Evolutionary conservation across 2,888 invertebrate genomes (phyloP), one percentile per base, ranked within the genome.

Genomic region (Euspilapteryx auroguttella): DNA sequence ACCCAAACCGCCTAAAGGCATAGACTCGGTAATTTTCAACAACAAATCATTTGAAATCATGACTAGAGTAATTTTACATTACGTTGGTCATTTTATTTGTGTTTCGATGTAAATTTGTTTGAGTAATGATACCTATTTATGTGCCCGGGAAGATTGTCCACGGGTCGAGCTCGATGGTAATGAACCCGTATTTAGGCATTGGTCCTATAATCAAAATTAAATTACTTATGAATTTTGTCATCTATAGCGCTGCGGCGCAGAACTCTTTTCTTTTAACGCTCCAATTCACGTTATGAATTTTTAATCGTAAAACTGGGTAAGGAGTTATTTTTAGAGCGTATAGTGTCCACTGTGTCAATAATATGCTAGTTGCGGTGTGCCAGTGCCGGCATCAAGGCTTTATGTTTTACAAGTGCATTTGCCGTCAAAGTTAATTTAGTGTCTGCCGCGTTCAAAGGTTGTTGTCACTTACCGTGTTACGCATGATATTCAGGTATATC

Each of bases 201-300:
- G 63, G 58, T 68, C 63, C 73, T 75, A 71, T 73, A 73, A 75
- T 75, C 75, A 75, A 75, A 75, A 71, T 71, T 73, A 63, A 75
- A 75, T 75, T 75, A 75, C 62, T 59, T 45, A 55, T 55, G 59
- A 61, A 68, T 75, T 75, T 73, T 69, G 65, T 75, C 65, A 66
- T 63, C 53, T 5, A 23, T 10, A 23, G 8, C 6, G 10, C 6
- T 10, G 52, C 47, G 47, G 57, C 45, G 49, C 55, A 47, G 47
- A 42, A 50, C 44, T 52, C 57, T 55, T 64, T 73, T 65, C 59
- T 68, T 68, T 65, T 69, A 69, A 53, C 59, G 71, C 69, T 73
- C 75, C 64, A 68, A 61, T 73, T 73, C 64, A 47, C 47, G 49
- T 42, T 41, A 69, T 63, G 54, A 59, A 56, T 62, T 62, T 58